Conservation (phyloP, 2,888 invertebrate species). For the Galerucella pusilla region DNA sequence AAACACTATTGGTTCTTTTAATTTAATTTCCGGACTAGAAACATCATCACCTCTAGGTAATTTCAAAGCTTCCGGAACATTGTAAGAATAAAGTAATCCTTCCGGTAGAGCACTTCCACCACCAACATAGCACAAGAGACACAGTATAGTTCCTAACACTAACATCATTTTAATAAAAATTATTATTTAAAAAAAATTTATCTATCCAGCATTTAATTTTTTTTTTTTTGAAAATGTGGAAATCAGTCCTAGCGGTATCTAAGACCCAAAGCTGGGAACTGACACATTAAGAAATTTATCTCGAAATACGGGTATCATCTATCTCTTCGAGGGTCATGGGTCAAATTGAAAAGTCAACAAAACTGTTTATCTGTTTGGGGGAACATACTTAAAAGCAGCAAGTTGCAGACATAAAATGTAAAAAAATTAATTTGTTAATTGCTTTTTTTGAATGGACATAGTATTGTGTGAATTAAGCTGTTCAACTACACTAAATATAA, state of each 20-base stretch:
- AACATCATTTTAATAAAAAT: slow-evolving; percentile 33
- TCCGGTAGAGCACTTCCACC: slow-evolving; percentile 61
- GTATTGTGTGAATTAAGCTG: too few relatives aligned
- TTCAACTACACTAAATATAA: too few relatives aligned
- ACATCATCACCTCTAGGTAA: slow-evolving; percentile 72
- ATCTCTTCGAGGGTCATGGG: slow-evolving; percentile 45
- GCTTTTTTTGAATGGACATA: too few relatives aligned
- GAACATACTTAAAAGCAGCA: not conserved
- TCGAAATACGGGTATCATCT: slow-evolving; percentile 38
- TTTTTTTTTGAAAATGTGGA: not conserved
- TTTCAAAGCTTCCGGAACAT: slow-evolving; percentile 68
- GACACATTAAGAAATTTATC: slow-evolving; percentile 29
- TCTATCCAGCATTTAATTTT: not conserved
- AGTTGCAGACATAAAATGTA: not conserved
- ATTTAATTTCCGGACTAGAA: slow-evolving; percentile 73
- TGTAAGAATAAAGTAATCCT: slow-evolving; percentile 72
- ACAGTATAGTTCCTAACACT: slow-evolving; percentile 30
- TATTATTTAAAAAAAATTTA: not conserved
- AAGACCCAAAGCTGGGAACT: slow-evolving; percentile 20
- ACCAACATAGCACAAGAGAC: slow-evolving; percentile 45
- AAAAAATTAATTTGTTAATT: not conserved
- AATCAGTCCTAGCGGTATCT: not conserved
- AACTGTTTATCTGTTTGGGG: slow-evolving; percentile 24
- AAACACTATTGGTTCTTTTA: slow-evolving; percentile 81
- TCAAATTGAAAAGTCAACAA: slow-evolving; percentile 39